Base-by-base conservation (phyloP, 2,797 vertebrate genomes). In the Iguana delicatissima region DNA sequence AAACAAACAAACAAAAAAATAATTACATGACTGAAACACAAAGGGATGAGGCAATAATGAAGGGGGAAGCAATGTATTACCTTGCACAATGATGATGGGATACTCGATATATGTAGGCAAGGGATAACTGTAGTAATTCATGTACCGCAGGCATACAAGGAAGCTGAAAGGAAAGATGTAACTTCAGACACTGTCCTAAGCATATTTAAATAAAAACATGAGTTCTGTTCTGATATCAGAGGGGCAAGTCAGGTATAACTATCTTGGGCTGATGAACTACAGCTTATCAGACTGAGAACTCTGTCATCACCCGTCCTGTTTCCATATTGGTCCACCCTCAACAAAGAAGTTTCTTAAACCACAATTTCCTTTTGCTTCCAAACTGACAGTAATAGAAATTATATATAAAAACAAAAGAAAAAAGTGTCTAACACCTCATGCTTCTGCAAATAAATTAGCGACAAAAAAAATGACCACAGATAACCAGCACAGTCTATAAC, bases 131-230 rank as follows among this genome's bases (percentile, higher is more conserved):
- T 99, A 98, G 95, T 98, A 99, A 95, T 98, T 98, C 95, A 99
- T 99, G 96, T 99, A 99, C 1, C 98, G 98, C 26, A 99, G 97
- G 95, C 99, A 99, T 85, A 99, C 98, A 84, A 99, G 97, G 95
- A 98, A 98, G 94, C 99, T 99, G 94, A 82, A 91, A 94, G 92
- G 76, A 90, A 74, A 94, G 89, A 93, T 18, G 52, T 32, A 87
- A 74, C 24, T 83, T 87, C 10, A 64, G 2, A 32, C 24, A 29
- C 16, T 24, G 2, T n/a, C 42, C 32, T 62, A 84, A 16, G 52
- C 26, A n/a, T 32, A n/a, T 10, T 50, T 32, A 52, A 76, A 69
- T 69, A 29, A n/a, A 12, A 87, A 16, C 20, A 87, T n/a, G 62
- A 46, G 6, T 9, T 80, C 62, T 52, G 18, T 80, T 26, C 59